Evolutionary conservation across 2,113 vertebrate genomes (phyloP).

Genomic region (Sinocyclocheilus grahami): DNA sequence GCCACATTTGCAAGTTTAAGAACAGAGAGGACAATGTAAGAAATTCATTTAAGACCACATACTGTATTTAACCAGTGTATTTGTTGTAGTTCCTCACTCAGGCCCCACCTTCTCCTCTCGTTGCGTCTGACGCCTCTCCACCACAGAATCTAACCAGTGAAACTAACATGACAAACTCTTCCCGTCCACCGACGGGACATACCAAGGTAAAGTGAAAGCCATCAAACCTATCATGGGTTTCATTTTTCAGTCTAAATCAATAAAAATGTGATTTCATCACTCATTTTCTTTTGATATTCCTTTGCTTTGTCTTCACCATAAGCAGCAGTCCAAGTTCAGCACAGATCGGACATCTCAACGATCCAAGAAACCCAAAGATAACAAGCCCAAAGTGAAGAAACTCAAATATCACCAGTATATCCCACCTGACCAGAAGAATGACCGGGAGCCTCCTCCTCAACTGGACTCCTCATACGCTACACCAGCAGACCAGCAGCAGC

Average conservation of each 20-base stretch:
- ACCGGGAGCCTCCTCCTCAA: conserved; percentile 86
- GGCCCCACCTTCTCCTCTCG: conserved; percentile 58
- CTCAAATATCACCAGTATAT: conserved; percentile 99
- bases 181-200: conserved; percentile 80
- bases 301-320: conserved; percentile 29
- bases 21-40: not conserved
- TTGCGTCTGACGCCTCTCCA: conserved; percentile 59
- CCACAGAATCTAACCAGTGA: conserved; percentile 80
- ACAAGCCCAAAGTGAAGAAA: conserved; percentile 96
- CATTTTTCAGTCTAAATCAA: not conserved
- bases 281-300: not conserved
- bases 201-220: conserved; percentile 80
- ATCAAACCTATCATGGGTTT: not conserved
- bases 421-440: conserved; percentile 97
- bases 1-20: not conserved
- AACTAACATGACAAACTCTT: conserved; percentile 54
- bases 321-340: conserved; percentile 66
- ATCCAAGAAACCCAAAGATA: conserved; percentile 92
- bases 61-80: conserved; percentile 36
- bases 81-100: conserved; percentile 80
- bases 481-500: conserved; percentile 97
- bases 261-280: not conserved
- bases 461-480: conserved; percentile 95
- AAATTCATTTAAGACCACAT: not conserved
- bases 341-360: conserved; percentile 79